Evolutionary conservation across 1,140 invertebrate genomes (phyloP), one percentile per base, ranked within the genome.

Genomic region (Mamestra configurata): DNA sequence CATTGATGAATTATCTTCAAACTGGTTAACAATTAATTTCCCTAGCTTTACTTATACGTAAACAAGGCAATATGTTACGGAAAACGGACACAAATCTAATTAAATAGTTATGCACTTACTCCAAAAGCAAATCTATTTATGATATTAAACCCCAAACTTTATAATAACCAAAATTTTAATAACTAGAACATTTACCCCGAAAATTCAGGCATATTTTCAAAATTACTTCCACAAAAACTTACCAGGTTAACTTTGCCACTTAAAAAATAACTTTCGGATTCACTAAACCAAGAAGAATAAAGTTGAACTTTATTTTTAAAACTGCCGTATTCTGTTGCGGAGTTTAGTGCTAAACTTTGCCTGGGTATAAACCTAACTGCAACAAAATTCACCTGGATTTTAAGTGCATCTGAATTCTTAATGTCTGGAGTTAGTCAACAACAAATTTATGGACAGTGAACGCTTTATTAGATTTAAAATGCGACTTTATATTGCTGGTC

Each of bases 181-280:
- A 27, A 31, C 35, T 20, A 49, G 22, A 49, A 46, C 40, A 46
- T 5, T 24, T 18, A 46, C 66, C 5, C 35, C 35, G 5, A 66
- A 66, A 40, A 66, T 40, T 66, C 35, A 40, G 61, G 61, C 61
- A 66, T 66, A 40, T 66, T 40, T 40, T 66, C 61, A 66, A 66
- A 49, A 71, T 40, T 31, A 53, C 24, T 53, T 20, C 10, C 61
- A 66, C n/a, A 15, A 53, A 35, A 53, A 71, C 43, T 53, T 71
- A 18, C 10, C 22, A 22, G 18, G 11, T 73, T 57, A 73, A 73
- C 51, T 57, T 22, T 27, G 43, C 31, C 70, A 73, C 70, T 73
- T 73, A 73, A 73, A 70, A 73, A 55, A 70, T 49, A 73, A 73
- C 46, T 73, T 55, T 57, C n/a, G 43, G 37, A 75, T 75, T 75